phyloP scores from a whole-genome alignment of 2,888 invertebrate species.

The Drosophila suboccidentalis region DNA sequence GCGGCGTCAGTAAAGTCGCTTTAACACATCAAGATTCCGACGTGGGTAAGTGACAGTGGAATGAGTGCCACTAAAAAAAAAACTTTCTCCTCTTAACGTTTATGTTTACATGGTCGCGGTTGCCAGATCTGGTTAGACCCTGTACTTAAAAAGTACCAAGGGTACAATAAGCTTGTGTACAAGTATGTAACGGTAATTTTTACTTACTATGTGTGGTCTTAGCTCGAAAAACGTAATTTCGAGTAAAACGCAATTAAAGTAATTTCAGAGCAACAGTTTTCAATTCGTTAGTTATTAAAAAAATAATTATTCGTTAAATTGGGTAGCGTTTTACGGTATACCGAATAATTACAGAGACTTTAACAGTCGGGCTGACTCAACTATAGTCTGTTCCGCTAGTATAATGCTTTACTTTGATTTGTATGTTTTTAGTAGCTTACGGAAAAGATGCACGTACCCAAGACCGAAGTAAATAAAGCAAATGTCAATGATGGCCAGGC shows the following conservation, averaged over 20 bases:
- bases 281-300: too few relatives aligned
- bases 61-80: conserved; percentile 9
- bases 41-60: conserved; percentile 29
- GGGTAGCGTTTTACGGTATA: too few relatives aligned
- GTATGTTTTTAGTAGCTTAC: conserved; percentile 13
- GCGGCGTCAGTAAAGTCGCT: background rate
- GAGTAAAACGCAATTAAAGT: too few relatives aligned
- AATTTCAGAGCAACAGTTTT: too few relatives aligned
- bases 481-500: conserved; percentile 45
- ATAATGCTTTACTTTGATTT: conserved; percentile 25
- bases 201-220: too few relatives aligned
- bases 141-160: background rate
- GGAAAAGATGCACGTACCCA: conserved; percentile 43
- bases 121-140: conserved; percentile 2
- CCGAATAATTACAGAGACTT: background rate
- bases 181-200: too few relatives aligned
- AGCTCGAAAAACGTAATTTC: too few relatives aligned
- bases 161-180: background rate
- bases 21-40: conserved; percentile 1
- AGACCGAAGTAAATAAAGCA: conserved; percentile 8
- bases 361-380: background rate
- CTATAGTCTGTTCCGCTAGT: conserved; percentile 5
- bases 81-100: conserved; percentile 46
- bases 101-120: conserved; percentile 29
- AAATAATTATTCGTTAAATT: too few relatives aligned